Evolutionary conservation across 2,113 vertebrate species (phyloP).

Genomic region (Phalacrocorax carbo): DNA sequence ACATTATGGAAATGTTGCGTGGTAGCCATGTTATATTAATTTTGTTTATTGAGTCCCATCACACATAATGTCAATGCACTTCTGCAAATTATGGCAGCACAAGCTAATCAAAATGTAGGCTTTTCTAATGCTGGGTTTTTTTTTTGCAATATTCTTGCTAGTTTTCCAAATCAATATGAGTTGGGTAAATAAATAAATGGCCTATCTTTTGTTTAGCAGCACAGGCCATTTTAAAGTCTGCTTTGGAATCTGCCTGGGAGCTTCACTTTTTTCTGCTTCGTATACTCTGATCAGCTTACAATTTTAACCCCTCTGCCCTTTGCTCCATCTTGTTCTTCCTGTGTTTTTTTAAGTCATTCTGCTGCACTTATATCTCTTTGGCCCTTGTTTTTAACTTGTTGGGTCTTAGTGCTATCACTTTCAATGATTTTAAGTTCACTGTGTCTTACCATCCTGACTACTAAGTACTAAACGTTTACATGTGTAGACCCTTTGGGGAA

Average conservation of each 20-base stretch:
- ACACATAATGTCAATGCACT: slow-evolving; percentile 38
- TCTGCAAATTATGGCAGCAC: slow-evolving; percentile 16
- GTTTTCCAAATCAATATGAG: slow-evolving; percentile 18
- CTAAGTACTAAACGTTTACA: not conserved
- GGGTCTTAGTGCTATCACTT: not conserved
- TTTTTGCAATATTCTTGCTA: slow-evolving; percentile 7
- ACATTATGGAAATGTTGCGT: slow-evolving; percentile 21
- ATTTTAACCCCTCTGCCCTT: not conserved
- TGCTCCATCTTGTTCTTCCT: not conserved
- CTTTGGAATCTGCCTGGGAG: not conserved
- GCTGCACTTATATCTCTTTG: not conserved
- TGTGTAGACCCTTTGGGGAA: not conserved
- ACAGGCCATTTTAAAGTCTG: not conserved
- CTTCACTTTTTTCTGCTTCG: not conserved
- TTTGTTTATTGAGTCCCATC: slow-evolving; percentile 49
- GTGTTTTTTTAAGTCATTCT: not conserved
- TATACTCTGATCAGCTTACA: not conserved
- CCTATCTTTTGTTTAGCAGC: not conserved
- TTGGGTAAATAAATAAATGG: slow-evolving; percentile 17
- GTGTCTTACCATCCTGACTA: not conserved
- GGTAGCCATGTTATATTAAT: slow-evolving; percentile 34
- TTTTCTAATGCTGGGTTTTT: not conserved
- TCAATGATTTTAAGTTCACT: not conserved
- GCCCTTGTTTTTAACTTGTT: not conserved
- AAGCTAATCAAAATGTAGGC: slow-evolving; percentile 27